Base-by-base conservation (phyloP, 2,797 vertebrate genomes). In the Sciaenops ocellatus region DNA sequence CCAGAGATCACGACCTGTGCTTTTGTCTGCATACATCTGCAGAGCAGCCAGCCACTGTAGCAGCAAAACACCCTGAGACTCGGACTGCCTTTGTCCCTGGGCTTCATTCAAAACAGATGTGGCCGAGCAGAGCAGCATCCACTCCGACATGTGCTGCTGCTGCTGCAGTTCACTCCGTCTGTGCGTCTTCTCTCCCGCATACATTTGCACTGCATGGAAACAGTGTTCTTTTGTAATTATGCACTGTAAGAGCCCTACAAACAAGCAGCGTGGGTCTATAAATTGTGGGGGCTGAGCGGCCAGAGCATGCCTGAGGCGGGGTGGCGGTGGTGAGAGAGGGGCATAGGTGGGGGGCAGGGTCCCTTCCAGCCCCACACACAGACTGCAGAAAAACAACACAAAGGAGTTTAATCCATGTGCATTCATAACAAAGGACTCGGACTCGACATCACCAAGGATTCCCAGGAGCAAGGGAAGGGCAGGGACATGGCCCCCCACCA, bases 61-160 rank as follows among this genome's bases (percentile, higher is more conserved):
- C 79, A 75, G 79, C 75, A 61, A 51, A 85, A 71, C 68, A 84
- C 47, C 66, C 73, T 0, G 80, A 81, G 60, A 60, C 76, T 64
- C 28, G 47, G 46, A 56, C 78, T 41, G 89, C 85, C 90, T 94
- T 92, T 93, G 87, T 91, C 91, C 89, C 80, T 62, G 78, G 0
- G 85, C 79, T 80, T 85, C 84, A 93, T 89, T 86, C 82, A 82
- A 78, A 93, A 62, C 86, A 92, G 83, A 93, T 94, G 91, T 89
- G 89, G 79, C 85, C 44, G 50, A 72, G 68, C 85, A 84, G 50
- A 73, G 68, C 86, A 84, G 89, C 88, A 79, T 87, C 87, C 85
- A 73, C 73, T 78, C 67, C 80, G 73, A 68, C 91, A 77, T 78
- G 79, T 84, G 86, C 78, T 77, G 73, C 79, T 72, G 2, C 68